Evolutionary conservation across 1,140 invertebrate species (phyloP).

Genomic region (Ganaspis sp.): DNA sequence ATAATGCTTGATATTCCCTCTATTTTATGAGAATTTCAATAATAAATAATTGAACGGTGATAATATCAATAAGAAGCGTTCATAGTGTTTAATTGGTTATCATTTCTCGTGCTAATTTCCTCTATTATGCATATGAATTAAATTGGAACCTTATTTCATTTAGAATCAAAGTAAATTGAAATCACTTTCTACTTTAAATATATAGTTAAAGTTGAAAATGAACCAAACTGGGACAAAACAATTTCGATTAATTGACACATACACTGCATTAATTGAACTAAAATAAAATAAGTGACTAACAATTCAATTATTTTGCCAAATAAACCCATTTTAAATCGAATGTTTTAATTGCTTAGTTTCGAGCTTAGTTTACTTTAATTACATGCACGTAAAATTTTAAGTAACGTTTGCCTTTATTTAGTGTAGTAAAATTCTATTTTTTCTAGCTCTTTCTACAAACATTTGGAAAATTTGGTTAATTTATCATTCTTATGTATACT

Average conservation of each 20-base stretch:
- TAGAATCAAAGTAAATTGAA: not conserved
- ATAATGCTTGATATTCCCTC: no score
- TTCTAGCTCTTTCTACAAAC: no score
- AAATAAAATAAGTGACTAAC: conserved; percentile 10
- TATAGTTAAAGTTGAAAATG: conserved; percentile 6
- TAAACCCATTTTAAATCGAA: not conserved
- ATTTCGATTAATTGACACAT: not conserved
- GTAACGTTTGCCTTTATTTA: not conserved
- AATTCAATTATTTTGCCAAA: not conserved
- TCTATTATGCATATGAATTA: not conserved
- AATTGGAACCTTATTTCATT: not conserved
- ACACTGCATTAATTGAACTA: not conserved
- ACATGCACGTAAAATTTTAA: not conserved
- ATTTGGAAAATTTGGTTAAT: no score
- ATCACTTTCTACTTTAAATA: conserved; percentile 13
- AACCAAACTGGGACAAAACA: not conserved
- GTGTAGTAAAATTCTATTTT: no score
- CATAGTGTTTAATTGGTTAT: no score
- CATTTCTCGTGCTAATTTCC: no score
- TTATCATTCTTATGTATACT: no score
- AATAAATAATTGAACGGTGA: no score
- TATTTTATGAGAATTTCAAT: no score
- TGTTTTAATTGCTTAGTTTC: conserved; percentile 1
- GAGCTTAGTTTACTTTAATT: not conserved
- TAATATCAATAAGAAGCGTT: no score